Conservation (phyloP, 2,797 vertebrate genomes). For the Sebastes alutus region DNA sequence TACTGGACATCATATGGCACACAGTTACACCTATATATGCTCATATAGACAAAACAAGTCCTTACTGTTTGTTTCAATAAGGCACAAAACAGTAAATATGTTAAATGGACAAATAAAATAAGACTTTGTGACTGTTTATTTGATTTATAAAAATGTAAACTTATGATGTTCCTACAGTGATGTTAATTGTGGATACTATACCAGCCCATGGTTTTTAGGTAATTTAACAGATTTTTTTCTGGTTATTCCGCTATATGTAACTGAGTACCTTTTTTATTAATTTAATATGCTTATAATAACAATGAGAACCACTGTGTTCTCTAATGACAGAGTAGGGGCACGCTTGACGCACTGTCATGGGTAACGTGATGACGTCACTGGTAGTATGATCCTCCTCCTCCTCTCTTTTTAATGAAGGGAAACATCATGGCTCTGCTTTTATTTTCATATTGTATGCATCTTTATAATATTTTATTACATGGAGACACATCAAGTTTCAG, state of each 20-base stretch:
- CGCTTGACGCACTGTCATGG: slow-evolving; percentile 28
- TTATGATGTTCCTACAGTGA: not conserved
- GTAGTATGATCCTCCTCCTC: slow-evolving; percentile 19
- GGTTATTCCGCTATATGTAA: not conserved
- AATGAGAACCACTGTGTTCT: not conserved
- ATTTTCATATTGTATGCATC: not conserved
- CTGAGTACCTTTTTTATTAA: fast-evolving
- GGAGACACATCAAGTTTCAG: not conserved
- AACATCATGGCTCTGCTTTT: not conserved
- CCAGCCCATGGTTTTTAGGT: not conserved
- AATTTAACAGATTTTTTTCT: fast-evolving
- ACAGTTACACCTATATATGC: fast-evolving
- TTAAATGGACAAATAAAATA: not conserved
- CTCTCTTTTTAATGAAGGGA: slow-evolving; percentile 19
- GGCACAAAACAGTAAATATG: not conserved
- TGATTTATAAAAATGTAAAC: not conserved
- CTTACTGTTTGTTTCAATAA: not conserved
- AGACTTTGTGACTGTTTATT: not conserved
- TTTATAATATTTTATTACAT: not conserved
- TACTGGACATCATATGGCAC: not conserved
- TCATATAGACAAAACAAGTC: not conserved
- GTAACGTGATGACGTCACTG: slow-evolving; percentile 62
- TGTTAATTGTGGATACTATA: not conserved
- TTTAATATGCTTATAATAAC: not conserved
- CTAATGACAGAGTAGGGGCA: slow-evolving; percentile 2